Conservation (phyloP, 2,113 vertebrate species). For the Ovis aries region ARS-UI_Ramb_v3.0 NC_056073.1:6040501-6041000, state of each 20-base stretch:
- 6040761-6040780: rapidly evolving
- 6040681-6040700: not conserved
- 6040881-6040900: not conserved
- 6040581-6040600: not conserved
- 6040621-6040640: not conserved
- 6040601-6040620: not conserved
- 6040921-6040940: not conserved
- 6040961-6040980: not conserved
- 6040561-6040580: too few relatives aligned
- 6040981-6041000: not conserved
- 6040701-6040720: not conserved
- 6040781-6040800: not conserved
- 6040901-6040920: not conserved
- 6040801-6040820: not conserved
- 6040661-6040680: not conserved
- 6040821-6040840: not conserved
- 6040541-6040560: not conserved
- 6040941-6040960: not conserved
- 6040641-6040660: not conserved
- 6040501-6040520: not conserved
- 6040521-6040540: not conserved
- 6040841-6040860: not conserved
- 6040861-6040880: not conserved
- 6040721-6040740: not conserved
- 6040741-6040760: not conserved